Base-by-base conservation (phyloP, 2,888 invertebrate genomes). In the Alentia gelatinosa region DNA sequence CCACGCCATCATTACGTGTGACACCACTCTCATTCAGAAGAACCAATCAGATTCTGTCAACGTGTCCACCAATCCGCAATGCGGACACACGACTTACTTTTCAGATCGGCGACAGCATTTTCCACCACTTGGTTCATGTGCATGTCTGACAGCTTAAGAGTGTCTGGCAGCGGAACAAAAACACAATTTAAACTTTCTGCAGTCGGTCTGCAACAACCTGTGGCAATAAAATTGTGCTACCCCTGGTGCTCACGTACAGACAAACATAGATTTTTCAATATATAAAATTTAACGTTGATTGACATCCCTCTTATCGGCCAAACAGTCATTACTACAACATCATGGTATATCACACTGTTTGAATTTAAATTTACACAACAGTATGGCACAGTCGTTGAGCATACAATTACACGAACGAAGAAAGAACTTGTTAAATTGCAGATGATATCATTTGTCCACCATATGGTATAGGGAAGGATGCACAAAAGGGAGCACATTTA, bases 61-160 rank as follows among this genome's bases (percentile, higher is more conserved):
- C 7, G 37, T 37, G 79, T 79, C 37, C 86, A 47, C 42, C 86
- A 42, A 7, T 47, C 47, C 12, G 26, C 35, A 12, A 3, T 35
- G 42, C 26, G 63, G 63, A 40, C 47, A 75, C n/a, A 86, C 23
- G 37, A 95, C 95, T 95, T 95, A 95, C 95, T 93, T 93, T 94
- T 95, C 91, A 95, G 94, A 92, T 95, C 95, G 92, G 94, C 94
- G 93, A 95, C 94, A 83, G 95, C 94, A 92, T 94, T 95, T 93
- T 95, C 95, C 94, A 95, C 94, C 95, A 96, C 95, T 94, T 95
- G 94, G 94, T 95, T 96, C 95, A 95, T 95, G 93, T 95, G 94
- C 74, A 94, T 93, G 94, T 95, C 95, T 91, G 95, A 95, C 92
- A 94, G 93, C 93, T 94, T 94, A 93, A 95, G 93, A 92, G 95